Evolutionary conservation across 2,797 vertebrate genomes (phyloP).

Genomic region (Lagocephalus sceleratus): DNA sequence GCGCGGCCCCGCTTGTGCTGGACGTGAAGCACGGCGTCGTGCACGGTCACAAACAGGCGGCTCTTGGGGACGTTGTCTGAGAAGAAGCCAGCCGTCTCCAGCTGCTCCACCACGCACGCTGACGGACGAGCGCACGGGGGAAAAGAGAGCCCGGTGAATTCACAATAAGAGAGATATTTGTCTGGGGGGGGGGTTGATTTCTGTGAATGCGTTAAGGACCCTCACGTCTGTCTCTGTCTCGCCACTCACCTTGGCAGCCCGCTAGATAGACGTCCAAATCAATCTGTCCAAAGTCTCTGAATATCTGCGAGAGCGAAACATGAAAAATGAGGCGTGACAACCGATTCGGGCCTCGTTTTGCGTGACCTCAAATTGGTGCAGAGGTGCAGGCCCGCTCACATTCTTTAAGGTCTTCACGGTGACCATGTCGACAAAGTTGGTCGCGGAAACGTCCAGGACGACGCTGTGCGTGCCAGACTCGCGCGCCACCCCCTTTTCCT

Average conservation of each 20-base stretch:
- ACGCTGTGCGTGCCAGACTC: slow-evolving; percentile 70
- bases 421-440: slow-evolving; percentile 81
- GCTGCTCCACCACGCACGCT: slow-evolving; percentile 83
- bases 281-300: slow-evolving; percentile 85
- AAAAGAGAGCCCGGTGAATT: slow-evolving; percentile 1
- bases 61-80: slow-evolving; percentile 79
- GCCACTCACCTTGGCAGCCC: slow-evolving; percentile 81
- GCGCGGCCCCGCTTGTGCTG: slow-evolving; percentile 11
- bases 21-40: slow-evolving; percentile 79
- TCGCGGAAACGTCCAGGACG: slow-evolving; percentile 83
- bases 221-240: slow-evolving; percentile 28
- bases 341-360: too few relatives aligned
- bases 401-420: slow-evolving; percentile 69
- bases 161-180: slow-evolving; percentile 25
- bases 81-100: slow-evolving; percentile 85
- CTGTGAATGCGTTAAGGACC: slow-evolving; percentile 10
- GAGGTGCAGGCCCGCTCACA: slow-evolving; percentile 44
- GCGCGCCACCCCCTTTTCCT: slow-evolving; percentile 2
- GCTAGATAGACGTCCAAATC: slow-evolving; percentile 84
- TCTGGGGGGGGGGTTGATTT: too few relatives aligned
- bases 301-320: slow-evolving; percentile 75
- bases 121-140: background rate
- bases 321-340: background rate
- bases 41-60: slow-evolving; percentile 81
- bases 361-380: too few relatives aligned